These are phyloP conservation scores for Sinelater perroti DNA, from an alignment of 2,888 invertebrate species.

Conservation along the genomic window DNA sequence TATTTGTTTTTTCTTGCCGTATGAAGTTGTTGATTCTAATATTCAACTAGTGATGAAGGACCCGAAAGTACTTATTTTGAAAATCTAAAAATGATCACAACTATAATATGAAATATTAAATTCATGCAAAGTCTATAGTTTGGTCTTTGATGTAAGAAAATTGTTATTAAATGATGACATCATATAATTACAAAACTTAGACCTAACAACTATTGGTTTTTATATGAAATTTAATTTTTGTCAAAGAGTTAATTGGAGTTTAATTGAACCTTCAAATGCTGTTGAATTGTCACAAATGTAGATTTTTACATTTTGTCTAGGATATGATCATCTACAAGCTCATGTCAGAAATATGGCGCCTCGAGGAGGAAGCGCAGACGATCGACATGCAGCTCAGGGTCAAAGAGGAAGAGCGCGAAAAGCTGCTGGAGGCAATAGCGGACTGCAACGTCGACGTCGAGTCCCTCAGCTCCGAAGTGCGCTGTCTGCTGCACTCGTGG, in stretches of 20 bases:
- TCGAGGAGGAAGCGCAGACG: conserved; percentile 72
- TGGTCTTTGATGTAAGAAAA: no score
- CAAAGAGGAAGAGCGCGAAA: conserved; percentile 71
- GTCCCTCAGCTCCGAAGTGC: conserved; percentile 74
- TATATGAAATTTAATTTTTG: no score
- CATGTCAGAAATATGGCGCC: conserved; percentile 74
- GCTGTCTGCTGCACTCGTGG: conserved; percentile 76
- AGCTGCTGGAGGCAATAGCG: conserved; percentile 67
- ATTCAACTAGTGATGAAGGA: no score
- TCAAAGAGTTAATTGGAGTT: background rate
- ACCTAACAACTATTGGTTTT: no score
- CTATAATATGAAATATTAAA: no score
- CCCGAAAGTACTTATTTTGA: no score
- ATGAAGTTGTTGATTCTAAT: no score
- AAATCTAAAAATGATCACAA: no score
- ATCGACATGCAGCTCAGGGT: conserved; percentile 72
- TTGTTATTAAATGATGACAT: no score
- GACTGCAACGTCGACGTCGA: conserved; percentile 79
- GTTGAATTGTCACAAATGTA: background rate
- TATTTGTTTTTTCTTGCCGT: no score
- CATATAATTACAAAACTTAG: no score
- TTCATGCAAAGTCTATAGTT: no score
- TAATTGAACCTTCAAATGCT: background rate
- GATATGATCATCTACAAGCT: conserved; percentile 75
- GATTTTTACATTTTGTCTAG: conserved; percentile 38